A percentile compares a stretch with the other conserved stretches of the same genome.
Evolutionary conservation across 2,797 vertebrate species (phyloP).

Genomic region (Catamblyrhynchus diadema): DNA sequence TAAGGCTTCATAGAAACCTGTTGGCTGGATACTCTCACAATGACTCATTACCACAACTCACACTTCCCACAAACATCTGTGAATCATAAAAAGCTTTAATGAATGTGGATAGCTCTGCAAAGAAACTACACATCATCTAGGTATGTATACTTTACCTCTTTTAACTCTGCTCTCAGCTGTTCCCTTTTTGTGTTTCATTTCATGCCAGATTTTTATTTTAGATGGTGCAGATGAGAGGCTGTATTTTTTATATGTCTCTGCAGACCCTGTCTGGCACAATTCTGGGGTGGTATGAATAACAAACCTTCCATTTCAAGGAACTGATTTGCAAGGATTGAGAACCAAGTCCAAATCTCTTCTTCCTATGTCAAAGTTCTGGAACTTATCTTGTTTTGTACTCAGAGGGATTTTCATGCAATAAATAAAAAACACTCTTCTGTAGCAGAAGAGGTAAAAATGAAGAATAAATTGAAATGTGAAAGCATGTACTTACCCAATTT

Average conservation of each 20-base stretch:
- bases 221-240: neutral
- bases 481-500: neutral
- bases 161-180: constrained; percentile 28
- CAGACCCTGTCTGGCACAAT: constrained; percentile 26
- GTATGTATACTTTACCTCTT: constrained; percentile 8
- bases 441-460: neutral
- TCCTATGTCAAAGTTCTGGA: neutral
- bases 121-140: constrained; percentile 27
- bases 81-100: constrained; percentile 48
- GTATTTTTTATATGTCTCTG: neutral
- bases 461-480: neutral
- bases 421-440: neutral
- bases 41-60: constrained; percentile 55
- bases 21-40: constrained; percentile 25
- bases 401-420: neutral
- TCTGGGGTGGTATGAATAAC: neutral
- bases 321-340: neutral
- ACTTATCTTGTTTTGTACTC: neutral
- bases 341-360: neutral
- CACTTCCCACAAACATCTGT: constrained; percentile 55
- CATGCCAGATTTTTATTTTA: constrained; percentile 32
- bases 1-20: constrained; percentile 45
- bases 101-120: neutral
- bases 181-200: neutral
- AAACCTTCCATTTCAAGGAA: neutral